These are phyloP conservation scores for Ectemnius continuus DNA, from an alignment of 2,888 invertebrate species.

Conservation along the genomic window DNA sequence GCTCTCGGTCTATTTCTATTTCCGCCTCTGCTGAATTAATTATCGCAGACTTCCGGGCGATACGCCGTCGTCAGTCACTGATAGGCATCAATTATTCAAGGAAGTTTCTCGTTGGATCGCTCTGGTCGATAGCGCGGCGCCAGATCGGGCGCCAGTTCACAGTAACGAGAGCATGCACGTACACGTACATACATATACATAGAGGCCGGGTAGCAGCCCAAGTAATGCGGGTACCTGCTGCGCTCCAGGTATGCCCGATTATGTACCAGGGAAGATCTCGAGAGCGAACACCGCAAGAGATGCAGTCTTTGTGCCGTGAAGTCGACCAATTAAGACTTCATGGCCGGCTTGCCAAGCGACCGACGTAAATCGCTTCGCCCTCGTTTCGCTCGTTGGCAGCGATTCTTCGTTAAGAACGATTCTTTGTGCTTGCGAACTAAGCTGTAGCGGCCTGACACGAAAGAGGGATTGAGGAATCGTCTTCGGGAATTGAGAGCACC, in stretches of 20 bases:
- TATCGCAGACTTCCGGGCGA: conserved; percentile 58
- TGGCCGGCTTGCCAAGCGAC: conserved; percentile 43
- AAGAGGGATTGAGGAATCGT: conserved; percentile 29
- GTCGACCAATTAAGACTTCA: conserved; percentile 63
- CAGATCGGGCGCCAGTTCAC: neutral
- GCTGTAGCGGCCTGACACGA: conserved; percentile 18
- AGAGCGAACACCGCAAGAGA: neutral
- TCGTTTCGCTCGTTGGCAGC: conserved; percentile 42
- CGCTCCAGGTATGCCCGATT: no score
- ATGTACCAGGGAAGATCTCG: neutral
- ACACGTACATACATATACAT: neutral
- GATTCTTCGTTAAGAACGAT: conserved; percentile 43
- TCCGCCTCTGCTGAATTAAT: conserved; percentile 72
- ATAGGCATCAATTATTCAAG: conserved; percentile 51
- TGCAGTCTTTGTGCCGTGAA: conserved; percentile 38
- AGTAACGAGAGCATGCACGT: conserved; percentile 1
- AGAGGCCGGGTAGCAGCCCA: no score
- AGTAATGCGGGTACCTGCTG: no score
- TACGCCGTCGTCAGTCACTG: conserved; percentile 49
- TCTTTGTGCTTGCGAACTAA: conserved; percentile 46
- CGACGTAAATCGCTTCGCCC: conserved; percentile 49
- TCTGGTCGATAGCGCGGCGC: neutral
- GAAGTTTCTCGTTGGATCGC: conserved; percentile 43
- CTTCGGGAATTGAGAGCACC: conserved; percentile 30
- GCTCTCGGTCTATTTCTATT: conserved; percentile 66